Evolutionary conservation across 2,797 vertebrate genomes (phyloP), one percentile per base, ranked within the genome.

Genomic region (Hypotaenidia philippensis): DNA sequence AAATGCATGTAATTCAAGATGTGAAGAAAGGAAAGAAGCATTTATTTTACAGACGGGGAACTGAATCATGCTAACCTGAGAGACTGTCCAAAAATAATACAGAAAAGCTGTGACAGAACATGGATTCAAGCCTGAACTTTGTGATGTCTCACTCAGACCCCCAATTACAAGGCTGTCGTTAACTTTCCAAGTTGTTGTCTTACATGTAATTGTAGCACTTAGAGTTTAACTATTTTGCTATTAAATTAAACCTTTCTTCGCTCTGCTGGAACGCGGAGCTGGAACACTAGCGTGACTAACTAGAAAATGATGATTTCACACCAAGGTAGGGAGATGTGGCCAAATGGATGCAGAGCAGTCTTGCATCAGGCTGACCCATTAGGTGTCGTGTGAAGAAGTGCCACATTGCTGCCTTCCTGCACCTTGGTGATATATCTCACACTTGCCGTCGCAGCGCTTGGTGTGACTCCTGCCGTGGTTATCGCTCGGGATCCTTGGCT

Each of bases 61-160:
- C 78, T 71, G 75, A 87, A 87, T 90, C 10, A 4, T 60, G n/a
- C 9, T 66, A 87, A 83, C 68, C 56, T 76, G 49, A 75, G 77
- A 83, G 55, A 18, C 69, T 47, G 59, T 87, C 93, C 90, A 90
- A 95, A 94, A 94, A 95, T 83, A 93, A 95, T 90, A 94, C 49
- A 83, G 36, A 41, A 74, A 79, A 82, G 29, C 52, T 57, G n/a
- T 69, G 56, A 60, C 66, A 92, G 74, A 86, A 31, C 26, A 20
- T 38, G 55, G 74, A 79, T 65, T 81, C 27, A 38, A 75, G 66
- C 52, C 91, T 90, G 53, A 87, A 60, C 52, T 69, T 92, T 38
- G 44, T 71, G 83, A 79, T 79, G 59, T 60, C 44, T 92, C 36
- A 6, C 70, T 83, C 44, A 5, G 44, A 70, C 70, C 50, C 68